A percentile compares a stretch with the other conserved stretches of the same genome.
These are phyloP conservation scores for Drosophila pegasa DNA, from an alignment of 2,888 invertebrate species.

Conservation along the genomic window DNA sequence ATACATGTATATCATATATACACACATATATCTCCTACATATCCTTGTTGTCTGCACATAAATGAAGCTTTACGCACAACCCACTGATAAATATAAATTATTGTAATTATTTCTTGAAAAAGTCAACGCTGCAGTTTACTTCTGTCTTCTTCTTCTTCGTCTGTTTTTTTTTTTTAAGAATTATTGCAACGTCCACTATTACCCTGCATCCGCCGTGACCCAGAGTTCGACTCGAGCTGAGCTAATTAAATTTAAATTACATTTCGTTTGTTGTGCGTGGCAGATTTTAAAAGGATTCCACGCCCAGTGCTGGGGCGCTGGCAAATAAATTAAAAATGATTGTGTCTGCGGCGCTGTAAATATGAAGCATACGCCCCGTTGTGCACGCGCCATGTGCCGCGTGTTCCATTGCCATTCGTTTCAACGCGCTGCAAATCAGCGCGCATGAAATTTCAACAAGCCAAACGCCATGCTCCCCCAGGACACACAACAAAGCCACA, in stretches of 20 bases:
- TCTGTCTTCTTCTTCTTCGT: not conserved
- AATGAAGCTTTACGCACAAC: constrained; percentile 30
- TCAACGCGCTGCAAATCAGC: constrained; percentile 61
- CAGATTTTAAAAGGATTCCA: constrained; percentile 48
- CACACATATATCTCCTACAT: not conserved
- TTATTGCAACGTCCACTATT: constrained; percentile 44
- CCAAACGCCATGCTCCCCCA: constrained; percentile 43
- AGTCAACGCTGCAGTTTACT: constrained; percentile 27
- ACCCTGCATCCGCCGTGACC: not conserved
- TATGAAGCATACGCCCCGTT: constrained; percentile 42
- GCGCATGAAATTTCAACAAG: constrained; percentile 64
- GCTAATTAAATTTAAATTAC: constrained; percentile 75
- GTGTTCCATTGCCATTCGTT: constrained; percentile 30
- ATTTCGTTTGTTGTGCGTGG: constrained; percentile 36
- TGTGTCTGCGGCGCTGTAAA: constrained; percentile 41
- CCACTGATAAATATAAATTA: constrained; percentile 44
- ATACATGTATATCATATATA: not conserved
- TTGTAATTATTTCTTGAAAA: constrained; percentile 52
- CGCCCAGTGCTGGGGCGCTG: constrained; percentile 29
- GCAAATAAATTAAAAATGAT: constrained; percentile 72
- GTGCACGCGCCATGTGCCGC: constrained; percentile 8
- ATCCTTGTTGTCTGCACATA: not conserved
- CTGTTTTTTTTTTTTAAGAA: constrained; percentile 27
- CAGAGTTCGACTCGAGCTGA: constrained; percentile 11
- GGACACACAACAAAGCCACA: constrained; percentile 38